These are phyloP conservation scores for Camponotus pennsylvanicus DNA, from an alignment of 1,140 invertebrate species.

Conservation along the genomic window DNA sequence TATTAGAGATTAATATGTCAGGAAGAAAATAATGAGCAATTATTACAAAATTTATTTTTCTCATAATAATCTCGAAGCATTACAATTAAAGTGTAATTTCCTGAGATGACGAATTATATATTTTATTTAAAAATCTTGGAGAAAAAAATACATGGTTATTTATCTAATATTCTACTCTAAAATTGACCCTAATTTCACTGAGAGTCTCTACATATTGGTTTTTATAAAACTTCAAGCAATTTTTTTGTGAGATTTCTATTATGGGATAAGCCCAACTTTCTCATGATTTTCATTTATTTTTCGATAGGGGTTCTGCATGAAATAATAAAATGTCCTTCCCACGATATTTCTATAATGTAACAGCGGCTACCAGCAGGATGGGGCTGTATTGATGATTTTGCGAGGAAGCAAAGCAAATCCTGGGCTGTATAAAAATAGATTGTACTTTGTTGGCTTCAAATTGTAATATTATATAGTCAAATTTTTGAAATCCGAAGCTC, in stretches of 20 bases:
- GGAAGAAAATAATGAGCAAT: neutral
- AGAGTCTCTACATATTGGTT: neutral
- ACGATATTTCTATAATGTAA: neutral
- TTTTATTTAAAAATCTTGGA: neutral
- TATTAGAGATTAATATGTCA: neutral
- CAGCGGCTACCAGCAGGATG: neutral
- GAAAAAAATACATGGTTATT: no score
- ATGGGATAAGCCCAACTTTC: neutral
- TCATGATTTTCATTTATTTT: slow-evolving; percentile 9
- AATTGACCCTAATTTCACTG: neutral
- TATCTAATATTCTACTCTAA: no score
- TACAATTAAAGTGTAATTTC: neutral
- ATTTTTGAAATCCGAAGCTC: neutral
- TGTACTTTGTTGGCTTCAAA: slow-evolving; percentile 16
- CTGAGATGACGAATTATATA: neutral
- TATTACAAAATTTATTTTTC: neutral
- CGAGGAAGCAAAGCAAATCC: neutral
- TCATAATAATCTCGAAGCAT: neutral
- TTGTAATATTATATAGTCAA: neutral
- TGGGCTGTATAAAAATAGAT: slow-evolving; percentile 24
- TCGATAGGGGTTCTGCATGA: neutral
- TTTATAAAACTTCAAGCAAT: neutral
- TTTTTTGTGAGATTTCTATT: neutral
- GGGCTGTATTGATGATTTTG: neutral
- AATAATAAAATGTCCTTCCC: neutral